Base-by-base conservation (phyloP, 2,113 vertebrate genomes). In the Ctenodactylus gundi region DNA sequence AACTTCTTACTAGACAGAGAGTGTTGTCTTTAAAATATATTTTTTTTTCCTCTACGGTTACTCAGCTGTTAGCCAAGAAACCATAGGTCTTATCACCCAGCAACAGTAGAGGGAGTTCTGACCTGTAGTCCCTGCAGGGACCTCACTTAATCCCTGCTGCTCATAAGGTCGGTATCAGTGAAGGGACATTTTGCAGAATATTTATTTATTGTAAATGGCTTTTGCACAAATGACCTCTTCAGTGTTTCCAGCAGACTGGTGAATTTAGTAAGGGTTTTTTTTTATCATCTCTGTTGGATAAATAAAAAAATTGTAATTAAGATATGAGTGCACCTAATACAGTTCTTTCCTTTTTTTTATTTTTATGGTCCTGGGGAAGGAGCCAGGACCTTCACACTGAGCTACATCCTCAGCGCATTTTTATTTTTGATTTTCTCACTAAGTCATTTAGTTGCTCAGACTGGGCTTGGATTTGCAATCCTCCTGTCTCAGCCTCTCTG, bases 181-280 rank as follows among this genome's bases (percentile, higher is more conserved):
- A 46, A 90, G 77, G 12, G 70, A 25, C 25, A 57, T 92, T 95
- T 93, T 92, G 34, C 93, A 88, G 88, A 80, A 58, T 55, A 51
- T 93, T 83, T 88, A 53, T 86, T 89, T 84, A 84, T 93, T 70
- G 68, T 76, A 75, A 73, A 75, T 93, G 72, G 55, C 25, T 81
- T 94, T 73, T 80, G 67, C 9, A 29, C 82, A 95, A 85, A 83
- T 92, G 62, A 82, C 39, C 36, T 51, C 64, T 58, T 75, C 76
- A 46, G 93, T 77, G 49, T 89, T 93, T 93, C 68, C 49, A 72
- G 53, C 2, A 88, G 23, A 68, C 70, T 58, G 49, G 25, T 92
- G 75, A 93, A 91, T 41, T 83, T 83, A 70, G 55, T 58, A 88
- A 25, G 21, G 51, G 4, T 44, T 23, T 62, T 0, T 44, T 23